Conservation (phyloP, 2,113 vertebrate genomes). For the Corvus cornix region DNA sequence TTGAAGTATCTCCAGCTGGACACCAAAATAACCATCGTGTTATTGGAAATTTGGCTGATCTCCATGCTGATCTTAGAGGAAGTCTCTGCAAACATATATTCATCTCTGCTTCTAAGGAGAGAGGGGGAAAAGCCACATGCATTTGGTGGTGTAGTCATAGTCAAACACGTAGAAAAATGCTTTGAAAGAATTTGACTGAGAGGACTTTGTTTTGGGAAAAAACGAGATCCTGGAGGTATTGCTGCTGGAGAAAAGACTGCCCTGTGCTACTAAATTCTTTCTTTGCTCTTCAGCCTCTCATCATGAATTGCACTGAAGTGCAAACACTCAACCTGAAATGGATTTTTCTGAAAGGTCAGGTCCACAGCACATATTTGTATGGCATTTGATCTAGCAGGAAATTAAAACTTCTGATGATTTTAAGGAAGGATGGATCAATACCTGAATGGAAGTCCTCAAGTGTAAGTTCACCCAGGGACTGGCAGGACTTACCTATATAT, state of each 20-base stretch:
- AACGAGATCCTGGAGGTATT: neutral
- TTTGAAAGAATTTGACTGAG: neutral
- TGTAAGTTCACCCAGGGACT: neutral
- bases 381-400: neutral
- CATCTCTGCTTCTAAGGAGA: neutral
- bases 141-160: neutral
- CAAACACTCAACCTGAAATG: slow-evolving; percentile 7
- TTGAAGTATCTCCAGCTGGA: neutral
- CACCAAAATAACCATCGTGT: neutral
- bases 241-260: neutral
- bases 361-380: neutral
- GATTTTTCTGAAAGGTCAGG: slow-evolving; percentile 29
- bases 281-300: neutral
- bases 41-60: neutral
- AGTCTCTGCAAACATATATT: neutral
- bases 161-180: neutral
- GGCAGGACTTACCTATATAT: neutral
- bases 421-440: neutral
- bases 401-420: neutral
- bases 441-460: neutral
- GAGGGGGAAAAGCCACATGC: fast-evolving
- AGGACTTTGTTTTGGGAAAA: neutral
- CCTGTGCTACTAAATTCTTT: neutral
- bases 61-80: neutral
- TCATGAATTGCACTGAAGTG: neutral